Conservation (phyloP, 2,113 vertebrate species). For the Seriola quinqueradiata region DNA sequence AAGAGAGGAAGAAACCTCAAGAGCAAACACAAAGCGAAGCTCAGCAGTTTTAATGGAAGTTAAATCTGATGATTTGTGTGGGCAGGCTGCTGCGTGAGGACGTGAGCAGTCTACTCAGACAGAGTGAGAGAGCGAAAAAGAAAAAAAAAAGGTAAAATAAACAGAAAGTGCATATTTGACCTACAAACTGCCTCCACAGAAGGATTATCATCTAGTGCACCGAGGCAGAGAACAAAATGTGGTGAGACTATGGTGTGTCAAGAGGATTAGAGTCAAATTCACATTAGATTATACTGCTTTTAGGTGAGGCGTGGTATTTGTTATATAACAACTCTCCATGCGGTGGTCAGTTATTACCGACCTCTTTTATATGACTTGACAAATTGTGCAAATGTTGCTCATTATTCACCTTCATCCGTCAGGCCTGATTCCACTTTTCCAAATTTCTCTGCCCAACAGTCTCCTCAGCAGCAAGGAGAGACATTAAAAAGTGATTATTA, state of each 20-base stretch:
- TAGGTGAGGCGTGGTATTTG: constrained; percentile 38
- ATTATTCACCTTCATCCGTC: constrained; percentile 25
- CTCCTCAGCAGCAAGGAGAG: constrained; percentile 10
- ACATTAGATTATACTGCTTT: constrained; percentile 66
- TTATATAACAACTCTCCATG: constrained; percentile 51
- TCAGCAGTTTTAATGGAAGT: not conserved
- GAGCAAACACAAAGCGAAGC: not conserved
- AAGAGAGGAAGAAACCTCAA: not conserved
- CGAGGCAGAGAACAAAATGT: constrained; percentile 47
- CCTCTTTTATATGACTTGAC: constrained; percentile 38
- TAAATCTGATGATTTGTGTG: constrained; percentile 12
- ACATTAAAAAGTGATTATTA: constrained; percentile 46
- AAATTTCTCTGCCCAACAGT: constrained; percentile 8
- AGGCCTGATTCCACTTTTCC: constrained; percentile 18
- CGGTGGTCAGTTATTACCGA: not conserved
- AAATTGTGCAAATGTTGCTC: constrained; percentile 15
- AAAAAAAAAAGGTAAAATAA: constrained; percentile 28
- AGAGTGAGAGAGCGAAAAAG: not conserved
- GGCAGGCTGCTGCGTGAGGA: constrained; percentile 5
- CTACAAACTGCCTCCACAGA: constrained; percentile 44
- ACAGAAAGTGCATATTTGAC: constrained; percentile 57
- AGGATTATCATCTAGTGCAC: constrained; percentile 53
- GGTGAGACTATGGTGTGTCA: constrained; percentile 49
- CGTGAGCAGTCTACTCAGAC: not conserved
- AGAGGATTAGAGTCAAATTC: constrained; percentile 64